Conservation (phyloP, 2,113 vertebrate species). For the Nettapus auritus region DNA sequence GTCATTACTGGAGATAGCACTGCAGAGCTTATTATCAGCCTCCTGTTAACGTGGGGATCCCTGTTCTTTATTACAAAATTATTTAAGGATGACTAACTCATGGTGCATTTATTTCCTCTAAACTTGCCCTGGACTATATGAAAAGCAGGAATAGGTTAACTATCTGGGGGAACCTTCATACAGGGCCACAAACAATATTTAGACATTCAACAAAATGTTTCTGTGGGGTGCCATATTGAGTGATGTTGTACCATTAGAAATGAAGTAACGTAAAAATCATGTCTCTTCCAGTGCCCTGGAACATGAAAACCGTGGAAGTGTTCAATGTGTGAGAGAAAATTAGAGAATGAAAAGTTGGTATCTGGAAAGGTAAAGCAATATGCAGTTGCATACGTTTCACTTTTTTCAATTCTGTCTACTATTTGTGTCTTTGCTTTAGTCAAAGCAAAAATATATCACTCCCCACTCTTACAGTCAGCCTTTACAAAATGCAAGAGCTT, state of each 20-base stretch:
- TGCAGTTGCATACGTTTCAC: background rate
- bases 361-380: background rate
- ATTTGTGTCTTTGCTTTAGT: background rate
- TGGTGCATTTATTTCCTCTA: conserved; percentile 25
- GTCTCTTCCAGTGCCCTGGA: background rate
- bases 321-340: background rate
- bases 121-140: background rate
- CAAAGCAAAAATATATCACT: background rate
- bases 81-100: conserved; percentile 49
- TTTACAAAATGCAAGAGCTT: background rate
- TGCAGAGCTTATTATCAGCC: conserved; percentile 17
- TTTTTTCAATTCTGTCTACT: background rate
- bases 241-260: background rate
- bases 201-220: background rate
- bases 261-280: background rate
- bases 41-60: conserved; percentile 6
- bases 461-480: background rate
- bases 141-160: conserved; percentile 19
- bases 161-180: background rate
- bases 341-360: background rate
- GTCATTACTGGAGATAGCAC: background rate
- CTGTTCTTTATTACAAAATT: conserved; percentile 5
- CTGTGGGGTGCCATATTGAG: background rate
- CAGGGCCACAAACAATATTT: background rate
- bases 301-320: background rate